These are phyloP conservation scores for Microcebus murinus DNA, from an alignment of 2,113 vertebrate genomes.

Conservation along the genomic window DNA sequence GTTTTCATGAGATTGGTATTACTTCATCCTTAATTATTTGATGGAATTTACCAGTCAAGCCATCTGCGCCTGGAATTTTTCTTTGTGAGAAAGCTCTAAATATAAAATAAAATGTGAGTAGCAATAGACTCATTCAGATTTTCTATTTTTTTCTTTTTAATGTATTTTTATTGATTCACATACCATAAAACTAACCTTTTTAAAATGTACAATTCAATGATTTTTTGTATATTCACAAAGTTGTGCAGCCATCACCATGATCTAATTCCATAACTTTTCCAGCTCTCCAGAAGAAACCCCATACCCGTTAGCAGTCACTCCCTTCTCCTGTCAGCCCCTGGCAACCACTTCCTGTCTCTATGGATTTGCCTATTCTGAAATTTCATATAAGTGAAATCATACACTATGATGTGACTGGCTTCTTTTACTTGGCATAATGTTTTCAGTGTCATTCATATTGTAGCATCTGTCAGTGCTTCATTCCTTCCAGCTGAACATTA, in stretches of 20 bases:
- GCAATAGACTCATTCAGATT: too few relatives aligned
- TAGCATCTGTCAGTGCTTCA: neutral
- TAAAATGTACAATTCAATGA: neutral
- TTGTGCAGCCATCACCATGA: neutral
- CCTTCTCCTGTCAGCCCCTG: neutral
- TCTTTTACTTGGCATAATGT: neutral
- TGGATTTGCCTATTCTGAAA: neutral
- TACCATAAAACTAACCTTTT: too few relatives aligned
- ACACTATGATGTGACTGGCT: neutral
- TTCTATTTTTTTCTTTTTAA: too few relatives aligned
- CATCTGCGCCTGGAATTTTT: neutral
- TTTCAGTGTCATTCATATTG: neutral
- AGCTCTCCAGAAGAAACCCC: neutral
- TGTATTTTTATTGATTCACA: too few relatives aligned
- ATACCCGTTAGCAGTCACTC: neutral
- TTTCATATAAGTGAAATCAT: neutral
- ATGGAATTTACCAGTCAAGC: neutral
- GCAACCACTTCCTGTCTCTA: neutral
- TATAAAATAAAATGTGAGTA: too few relatives aligned
- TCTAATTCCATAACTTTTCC: neutral
- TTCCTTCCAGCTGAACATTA: neutral
- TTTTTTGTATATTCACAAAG: neutral
- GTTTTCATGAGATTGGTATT: neutral
- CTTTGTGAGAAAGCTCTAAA: too few relatives aligned
- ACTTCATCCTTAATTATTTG: neutral